These are phyloP conservation scores for Halictus ligatus DNA, from an alignment of 2,888 invertebrate species.

Conservation along the genomic window DNA sequence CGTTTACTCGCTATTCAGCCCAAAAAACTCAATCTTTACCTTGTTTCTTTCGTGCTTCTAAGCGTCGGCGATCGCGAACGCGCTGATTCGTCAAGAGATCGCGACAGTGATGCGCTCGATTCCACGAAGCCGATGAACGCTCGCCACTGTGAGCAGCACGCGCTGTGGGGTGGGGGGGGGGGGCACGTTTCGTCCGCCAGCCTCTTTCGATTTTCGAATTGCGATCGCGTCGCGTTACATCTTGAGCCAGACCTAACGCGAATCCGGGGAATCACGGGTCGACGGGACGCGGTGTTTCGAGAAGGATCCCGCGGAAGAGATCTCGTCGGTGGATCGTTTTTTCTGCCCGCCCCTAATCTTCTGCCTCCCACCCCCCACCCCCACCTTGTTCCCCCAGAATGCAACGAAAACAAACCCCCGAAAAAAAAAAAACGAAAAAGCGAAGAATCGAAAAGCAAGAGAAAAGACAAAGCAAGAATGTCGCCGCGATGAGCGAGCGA, in stretches of 20 bases:
- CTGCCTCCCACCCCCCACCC: too few relatives aligned
- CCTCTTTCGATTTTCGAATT: not conserved
- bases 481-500: slow-evolving; percentile 14
- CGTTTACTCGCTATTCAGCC: slow-evolving; percentile 37
- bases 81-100: not conserved
- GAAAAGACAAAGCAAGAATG: slow-evolving; percentile 8
- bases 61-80: not conserved
- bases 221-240: slow-evolving; percentile 4
- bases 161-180: too few relatives aligned
- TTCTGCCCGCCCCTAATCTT: not conserved
- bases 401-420: slow-evolving; percentile 12
- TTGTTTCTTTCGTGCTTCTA: slow-evolving; percentile 2
- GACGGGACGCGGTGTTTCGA: not conserved
- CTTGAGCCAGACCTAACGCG: not conserved
- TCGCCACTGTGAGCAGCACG: not conserved
- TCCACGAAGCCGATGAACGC: not conserved
- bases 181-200: not conserved
- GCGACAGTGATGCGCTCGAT: not conserved
- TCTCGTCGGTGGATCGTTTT: slow-evolving; percentile 27
- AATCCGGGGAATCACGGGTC: not conserved
- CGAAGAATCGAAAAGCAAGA: not conserved
- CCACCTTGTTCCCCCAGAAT: not conserved
- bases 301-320: not conserved
- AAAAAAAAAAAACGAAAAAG: too few relatives aligned
- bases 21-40: not conserved